A percentile compares a stretch with the other conserved stretches of the same genome.
phyloP scores from a whole-genome alignment of 64 coral and sea anemone species.

The Pocillopora damicornis region DNA sequence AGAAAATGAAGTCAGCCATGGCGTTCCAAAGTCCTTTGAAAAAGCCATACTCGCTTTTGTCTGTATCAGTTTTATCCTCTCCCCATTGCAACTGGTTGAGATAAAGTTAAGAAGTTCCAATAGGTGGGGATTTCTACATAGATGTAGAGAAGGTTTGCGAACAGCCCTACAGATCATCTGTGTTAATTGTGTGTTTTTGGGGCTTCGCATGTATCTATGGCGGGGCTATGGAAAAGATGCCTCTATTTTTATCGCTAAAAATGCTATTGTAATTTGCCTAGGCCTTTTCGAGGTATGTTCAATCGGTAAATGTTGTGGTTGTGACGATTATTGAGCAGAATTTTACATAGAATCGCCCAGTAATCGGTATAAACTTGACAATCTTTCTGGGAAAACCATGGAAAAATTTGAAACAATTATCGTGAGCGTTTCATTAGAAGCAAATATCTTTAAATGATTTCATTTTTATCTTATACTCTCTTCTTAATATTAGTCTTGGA shows the following conservation, averaged over 20 bases:
- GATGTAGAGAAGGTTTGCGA: not conserved
- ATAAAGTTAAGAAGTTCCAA: not conserved
- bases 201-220: not conserved
- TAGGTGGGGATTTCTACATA: too few relatives aligned
- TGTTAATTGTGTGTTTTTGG: constrained; percentile 18
- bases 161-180: not conserved
- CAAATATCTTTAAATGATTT: too few relatives aligned
- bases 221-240: not conserved
- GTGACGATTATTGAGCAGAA: not conserved
- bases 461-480: too few relatives aligned
- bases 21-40: constrained; percentile 19
- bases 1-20: not conserved
- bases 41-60: constrained; percentile 31
- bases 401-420: too few relatives aligned
- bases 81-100: constrained; percentile 20
- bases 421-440: too few relatives aligned
- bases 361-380: too few relatives aligned
- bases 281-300: constrained; percentile 8
- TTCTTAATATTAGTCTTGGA: too few relatives aligned
- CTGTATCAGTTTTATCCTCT: constrained; percentile 37
- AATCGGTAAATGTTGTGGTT: not conserved
- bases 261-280: not conserved
- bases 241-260: not conserved
- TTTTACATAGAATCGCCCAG: too few relatives aligned
- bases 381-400: too few relatives aligned